Percentiles rank a stretch among this genome's conserved stretches.
Evolutionary conservation across 2,888 invertebrate genomes (phyloP).

Genomic region (Athrips mouffetella): DNA sequence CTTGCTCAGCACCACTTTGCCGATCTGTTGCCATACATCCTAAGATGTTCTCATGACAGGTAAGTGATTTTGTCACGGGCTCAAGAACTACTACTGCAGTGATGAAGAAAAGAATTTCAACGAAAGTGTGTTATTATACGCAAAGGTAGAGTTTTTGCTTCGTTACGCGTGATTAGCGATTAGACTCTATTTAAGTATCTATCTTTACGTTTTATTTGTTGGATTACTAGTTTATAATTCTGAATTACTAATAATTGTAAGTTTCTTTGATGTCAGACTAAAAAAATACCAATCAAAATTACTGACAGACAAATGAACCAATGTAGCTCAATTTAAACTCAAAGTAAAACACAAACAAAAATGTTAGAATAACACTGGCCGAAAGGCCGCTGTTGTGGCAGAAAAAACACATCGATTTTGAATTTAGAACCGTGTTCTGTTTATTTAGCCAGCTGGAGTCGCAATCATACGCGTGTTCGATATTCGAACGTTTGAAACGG

Average conservation of each 20-base stretch:
- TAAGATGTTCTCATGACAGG: background rate
- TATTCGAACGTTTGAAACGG: constrained; percentile 31
- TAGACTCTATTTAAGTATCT: too few species aligned
- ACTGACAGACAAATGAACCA: background rate
- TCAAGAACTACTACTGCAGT: too few species aligned
- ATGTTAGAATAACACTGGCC: constrained; percentile 4
- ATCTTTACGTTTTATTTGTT: too few species aligned
- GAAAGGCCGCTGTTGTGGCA: background rate
- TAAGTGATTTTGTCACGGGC: too few species aligned
- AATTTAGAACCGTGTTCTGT: constrained; percentile 25
- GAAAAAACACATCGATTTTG: background rate
- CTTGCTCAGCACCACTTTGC: too few species aligned
- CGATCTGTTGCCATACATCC: too few species aligned
- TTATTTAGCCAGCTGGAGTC: constrained; percentile 53
- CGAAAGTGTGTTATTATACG: background rate
- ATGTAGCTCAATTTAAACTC: background rate
- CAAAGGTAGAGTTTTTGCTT: background rate
- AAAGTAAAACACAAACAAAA: background rate
- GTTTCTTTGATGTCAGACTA: too few species aligned
- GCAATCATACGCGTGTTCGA: constrained; percentile 29
- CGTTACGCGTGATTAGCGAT: background rate
- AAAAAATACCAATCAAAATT: too few species aligned
- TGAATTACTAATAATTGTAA: too few species aligned
- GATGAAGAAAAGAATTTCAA: background rate
- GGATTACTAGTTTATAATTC: too few species aligned